These are phyloP conservation scores for Bergia sp. DNA, from an alignment of 92 coral and sea anemone genomes.

Conservation along the genomic window DNA sequence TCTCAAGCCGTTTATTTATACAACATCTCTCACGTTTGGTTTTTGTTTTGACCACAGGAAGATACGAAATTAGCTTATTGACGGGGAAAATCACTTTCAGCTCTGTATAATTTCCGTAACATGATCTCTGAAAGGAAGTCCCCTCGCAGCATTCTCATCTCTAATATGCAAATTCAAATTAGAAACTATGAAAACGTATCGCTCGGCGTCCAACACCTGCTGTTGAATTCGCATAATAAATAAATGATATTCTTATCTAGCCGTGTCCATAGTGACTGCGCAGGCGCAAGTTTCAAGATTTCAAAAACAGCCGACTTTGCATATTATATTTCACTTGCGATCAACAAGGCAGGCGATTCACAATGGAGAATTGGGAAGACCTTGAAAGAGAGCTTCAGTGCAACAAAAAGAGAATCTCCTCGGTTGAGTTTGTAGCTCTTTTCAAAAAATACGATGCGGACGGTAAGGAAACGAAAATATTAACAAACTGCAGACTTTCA, in stretches of 20 bases:
- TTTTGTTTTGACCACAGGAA: neutral
- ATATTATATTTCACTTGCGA: slow-evolving; percentile 19
- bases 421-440: slow-evolving; percentile 30
- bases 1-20: neutral
- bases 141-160: slow-evolving; percentile 1
- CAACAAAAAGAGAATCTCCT: slow-evolving; percentile 25
- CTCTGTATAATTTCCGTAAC: neutral
- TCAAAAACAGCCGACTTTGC: slow-evolving; percentile 15
- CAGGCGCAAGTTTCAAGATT: slow-evolving; percentile 6
- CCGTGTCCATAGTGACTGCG: slow-evolving; percentile 36
- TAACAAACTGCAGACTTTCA: neutral
- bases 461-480: neutral
- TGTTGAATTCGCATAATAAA: slow-evolving; percentile 25
- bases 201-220: slow-evolving; percentile 27
- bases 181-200: neutral
- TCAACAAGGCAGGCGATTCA: slow-evolving; percentile 16
- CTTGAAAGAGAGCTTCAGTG: slow-evolving; percentile 26
- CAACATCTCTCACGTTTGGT: neutral
- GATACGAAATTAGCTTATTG: slow-evolving; percentile 25
- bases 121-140: neutral
- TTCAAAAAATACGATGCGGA: slow-evolving; percentile 35
- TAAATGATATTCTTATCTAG: slow-evolving; percentile 42
- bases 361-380: slow-evolving; percentile 40
- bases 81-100: neutral
- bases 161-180: slow-evolving; percentile 39